Evolutionary conservation across 2,888 invertebrate species (phyloP), one percentile per base, ranked within the genome.

Genomic region (Dolichomitus sp.): DNA sequence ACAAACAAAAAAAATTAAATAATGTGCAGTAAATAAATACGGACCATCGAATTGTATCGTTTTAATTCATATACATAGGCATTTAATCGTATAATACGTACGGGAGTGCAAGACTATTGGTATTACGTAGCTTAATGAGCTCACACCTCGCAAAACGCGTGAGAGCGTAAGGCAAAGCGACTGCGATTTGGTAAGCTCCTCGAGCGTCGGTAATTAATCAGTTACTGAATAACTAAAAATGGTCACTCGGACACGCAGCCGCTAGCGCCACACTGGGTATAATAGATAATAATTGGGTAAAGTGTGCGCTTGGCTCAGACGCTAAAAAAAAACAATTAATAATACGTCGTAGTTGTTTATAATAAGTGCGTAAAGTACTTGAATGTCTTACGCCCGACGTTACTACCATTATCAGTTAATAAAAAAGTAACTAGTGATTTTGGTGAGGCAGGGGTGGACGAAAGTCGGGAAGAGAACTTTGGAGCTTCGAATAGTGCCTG

Each of bases 401-500:
- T 75, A 65, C 42, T 45, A 65, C 45, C 45, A 65, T 11, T 65
- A 14, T 42, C 27, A 27, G 37, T n/a, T 50, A 66, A 70, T 78
- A 40, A 63, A 40, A 81, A 70, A 48, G 79, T 73, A 81, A 68
- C 63, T 74, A 70, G 70, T 66, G 80, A 74, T 73, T 61, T 73
- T 69, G 75, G 84, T 37, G 65, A 65, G 45, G 84, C 76, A 57
- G 40, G 63, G 59, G 78, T 75, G 65, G 66, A 78, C 37, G 37
- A 74, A 14, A 77, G 80, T 69, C 81, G 69, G 82, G 70, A 80
- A 77, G 84, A 82, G 89, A 85, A 88, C 88, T 65, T 88, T 91
- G 90, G 90, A 93, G 92, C 92, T 93, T 93, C 90, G 90, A 92
- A 92, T 92, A 92, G 93, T 93, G 93, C 93, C 93, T 93, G 92